Percentiles rank a stretch among this genome's conserved stretches.
Conservation (phyloP, 2,797 vertebrate species). For the Podarcis siculus region DNA sequence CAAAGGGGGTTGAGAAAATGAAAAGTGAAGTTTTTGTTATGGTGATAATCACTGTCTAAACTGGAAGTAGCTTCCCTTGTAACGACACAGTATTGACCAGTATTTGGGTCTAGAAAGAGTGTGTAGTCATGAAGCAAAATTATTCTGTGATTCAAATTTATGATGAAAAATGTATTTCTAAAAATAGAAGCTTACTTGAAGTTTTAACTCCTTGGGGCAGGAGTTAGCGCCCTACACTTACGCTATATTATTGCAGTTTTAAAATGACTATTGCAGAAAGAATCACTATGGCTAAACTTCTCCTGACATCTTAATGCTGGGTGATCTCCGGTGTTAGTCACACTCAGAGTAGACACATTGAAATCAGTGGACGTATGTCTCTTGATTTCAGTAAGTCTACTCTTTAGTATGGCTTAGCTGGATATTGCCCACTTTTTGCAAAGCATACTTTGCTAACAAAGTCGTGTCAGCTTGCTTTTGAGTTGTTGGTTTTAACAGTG, state of each 20-base stretch:
- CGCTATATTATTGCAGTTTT: constrained; percentile 48
- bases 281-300: constrained; percentile 36
- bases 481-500: constrained; percentile 30
- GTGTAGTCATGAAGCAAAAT: constrained; percentile 55
- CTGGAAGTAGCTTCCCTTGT: neutral
- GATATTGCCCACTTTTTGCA: neutral
- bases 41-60: neutral
- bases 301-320: constrained; percentile 6
- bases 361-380: no score
- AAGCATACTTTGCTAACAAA: constrained; percentile 32
- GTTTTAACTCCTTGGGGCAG: constrained; percentile 45
- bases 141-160: constrained; percentile 61
- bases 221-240: constrained; percentile 41
- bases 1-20: neutral
- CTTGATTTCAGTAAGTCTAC: no score
- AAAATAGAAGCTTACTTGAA: neutral
- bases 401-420: no score
- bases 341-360: no score
- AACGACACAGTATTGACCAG: neutral
- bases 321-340: no score
- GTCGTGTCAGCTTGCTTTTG: constrained; percentile 19
- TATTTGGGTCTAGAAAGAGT: constrained; percentile 42
- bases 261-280: constrained; percentile 61
- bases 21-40: neutral
- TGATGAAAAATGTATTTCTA: constrained; percentile 16